Evolutionary conservation across 2,888 invertebrate genomes (phyloP).

Genomic region (Tanaodytes sp.): DNA sequence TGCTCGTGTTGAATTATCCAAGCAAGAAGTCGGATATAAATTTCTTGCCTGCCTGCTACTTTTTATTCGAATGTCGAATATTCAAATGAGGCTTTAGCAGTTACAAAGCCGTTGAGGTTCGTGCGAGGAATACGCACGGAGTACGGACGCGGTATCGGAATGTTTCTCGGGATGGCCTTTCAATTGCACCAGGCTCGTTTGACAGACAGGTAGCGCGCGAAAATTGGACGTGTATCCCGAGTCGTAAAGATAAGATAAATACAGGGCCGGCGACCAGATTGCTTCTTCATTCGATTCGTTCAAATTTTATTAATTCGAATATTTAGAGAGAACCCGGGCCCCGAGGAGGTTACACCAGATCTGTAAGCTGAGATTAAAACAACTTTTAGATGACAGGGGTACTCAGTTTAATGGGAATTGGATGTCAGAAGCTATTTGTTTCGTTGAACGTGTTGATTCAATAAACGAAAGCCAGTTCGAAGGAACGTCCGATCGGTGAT

Average conservation of each 20-base stretch:
- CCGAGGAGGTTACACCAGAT: too few relatives aligned
- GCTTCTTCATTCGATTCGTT: background rate
- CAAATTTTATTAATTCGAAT: background rate
- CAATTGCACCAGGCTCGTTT: slow-evolving; percentile 38
- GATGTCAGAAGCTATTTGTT: too few relatives aligned
- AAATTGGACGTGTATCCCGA: slow-evolving; percentile 25
- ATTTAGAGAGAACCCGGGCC: too few relatives aligned
- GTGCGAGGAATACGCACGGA: slow-evolving; percentile 58
- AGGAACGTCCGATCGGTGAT: too few relatives aligned
- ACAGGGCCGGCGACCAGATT: background rate
- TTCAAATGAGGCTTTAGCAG: slow-evolving; percentile 60
- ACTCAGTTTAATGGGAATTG: too few relatives aligned
- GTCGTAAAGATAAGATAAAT: slow-evolving; percentile 32
- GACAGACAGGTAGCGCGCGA: slow-evolving; percentile 41
- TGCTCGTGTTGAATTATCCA: too few relatives aligned
- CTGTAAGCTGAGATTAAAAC: too few relatives aligned
- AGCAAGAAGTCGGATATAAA: slow-evolving; percentile 23
- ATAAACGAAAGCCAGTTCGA: too few relatives aligned
- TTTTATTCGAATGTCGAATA: slow-evolving; percentile 62
- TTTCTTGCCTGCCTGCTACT: slow-evolving; percentile 52
- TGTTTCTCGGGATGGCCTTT: slow-evolving; percentile 26
- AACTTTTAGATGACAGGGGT: too few relatives aligned
- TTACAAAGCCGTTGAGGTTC: slow-evolving; percentile 57
- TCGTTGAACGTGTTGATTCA: too few relatives aligned
- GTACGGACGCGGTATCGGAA: slow-evolving; percentile 37